A percentile compares a stretch with the other conserved stretches of the same genome.
These are phyloP conservation scores for Rhagonycha lutea DNA, from an alignment of 2,888 invertebrate genomes.

Conservation along the genomic window DNA sequence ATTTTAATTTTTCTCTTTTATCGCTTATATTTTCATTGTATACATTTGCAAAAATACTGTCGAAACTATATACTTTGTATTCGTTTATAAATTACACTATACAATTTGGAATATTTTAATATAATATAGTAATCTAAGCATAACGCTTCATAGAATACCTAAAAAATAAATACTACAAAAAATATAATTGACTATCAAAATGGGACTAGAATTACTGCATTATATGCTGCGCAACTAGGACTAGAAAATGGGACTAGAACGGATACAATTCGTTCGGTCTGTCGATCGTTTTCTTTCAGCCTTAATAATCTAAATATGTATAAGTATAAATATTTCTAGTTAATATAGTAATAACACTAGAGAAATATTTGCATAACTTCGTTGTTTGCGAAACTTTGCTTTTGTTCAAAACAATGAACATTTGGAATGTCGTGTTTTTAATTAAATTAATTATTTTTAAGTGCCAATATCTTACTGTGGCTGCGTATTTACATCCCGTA, in stretches of 20 bases:
- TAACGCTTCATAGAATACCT: constrained; percentile 22
- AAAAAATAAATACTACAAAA: constrained; percentile 28
- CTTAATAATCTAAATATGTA: constrained; percentile 43
- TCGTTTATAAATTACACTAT: constrained; percentile 35
- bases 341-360: constrained; percentile 18
- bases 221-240: constrained; percentile 42
- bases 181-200: constrained; percentile 54
- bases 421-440: constrained; percentile 43
- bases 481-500: constrained; percentile 43
- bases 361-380: constrained; percentile 52
- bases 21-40: constrained; percentile 31
- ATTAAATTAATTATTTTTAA: constrained; percentile 42
- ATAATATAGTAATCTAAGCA: constrained; percentile 28
- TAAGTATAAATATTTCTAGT: constrained; percentile 1
- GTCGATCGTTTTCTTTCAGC: constrained; percentile 45
- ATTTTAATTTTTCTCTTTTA: constrained; percentile 14
- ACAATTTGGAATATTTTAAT: constrained; percentile 29
- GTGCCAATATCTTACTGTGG: constrained; percentile 44
- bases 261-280: constrained; percentile 32
- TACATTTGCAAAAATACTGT: constrained; percentile 57
- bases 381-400: constrained; percentile 57
- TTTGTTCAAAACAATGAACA: constrained; percentile 46
- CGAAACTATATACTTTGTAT: constrained; percentile 51
- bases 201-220: constrained; percentile 48
- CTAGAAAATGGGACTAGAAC: constrained; percentile 50